These are phyloP conservation scores for Tetramorium bicarinatum DNA, from an alignment of 2,888 invertebrate genomes.

Conservation along the genomic window DNA sequence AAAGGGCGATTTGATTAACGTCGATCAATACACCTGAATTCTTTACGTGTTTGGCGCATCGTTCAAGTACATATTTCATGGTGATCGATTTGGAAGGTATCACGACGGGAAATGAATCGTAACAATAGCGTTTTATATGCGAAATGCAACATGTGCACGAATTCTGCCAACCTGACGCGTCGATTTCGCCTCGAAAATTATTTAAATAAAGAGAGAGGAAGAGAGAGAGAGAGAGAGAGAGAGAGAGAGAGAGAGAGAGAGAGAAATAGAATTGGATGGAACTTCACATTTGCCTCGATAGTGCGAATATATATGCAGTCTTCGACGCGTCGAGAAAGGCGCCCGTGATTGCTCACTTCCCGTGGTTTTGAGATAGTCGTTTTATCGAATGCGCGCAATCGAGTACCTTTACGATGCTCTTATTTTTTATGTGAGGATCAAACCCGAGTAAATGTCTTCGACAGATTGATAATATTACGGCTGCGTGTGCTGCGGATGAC, in stretches of 20 bases:
- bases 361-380: conserved; percentile 5
- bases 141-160: conserved; percentile 60
- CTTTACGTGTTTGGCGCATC: background rate
- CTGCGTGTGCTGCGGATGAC: conserved; percentile 4
- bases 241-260: background rate
- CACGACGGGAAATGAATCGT: conserved; percentile 65
- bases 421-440: conserved; percentile 27
- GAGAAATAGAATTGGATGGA: background rate
- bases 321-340: conserved; percentile 11
- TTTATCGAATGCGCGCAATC: conserved; percentile 23
- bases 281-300: background rate
- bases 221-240: background rate
- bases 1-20: background rate
- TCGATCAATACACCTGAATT: background rate
- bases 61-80: background rate
- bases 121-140: conserved; percentile 43
- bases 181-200: conserved; percentile 53
- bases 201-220: conserved; percentile 19
- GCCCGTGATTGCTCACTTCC: conserved; percentile 37
- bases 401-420: conserved; percentile 27
- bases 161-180: conserved; percentile 64
- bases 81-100: conserved; percentile 40
- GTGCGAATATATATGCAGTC: background rate
- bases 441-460: background rate
- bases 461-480: conserved; percentile 17